These are phyloP conservation scores for Acanthaster planci DNA, from an alignment of 35 echinoderm and acorn worm genomes.

Conservation along the genomic window DNA sequence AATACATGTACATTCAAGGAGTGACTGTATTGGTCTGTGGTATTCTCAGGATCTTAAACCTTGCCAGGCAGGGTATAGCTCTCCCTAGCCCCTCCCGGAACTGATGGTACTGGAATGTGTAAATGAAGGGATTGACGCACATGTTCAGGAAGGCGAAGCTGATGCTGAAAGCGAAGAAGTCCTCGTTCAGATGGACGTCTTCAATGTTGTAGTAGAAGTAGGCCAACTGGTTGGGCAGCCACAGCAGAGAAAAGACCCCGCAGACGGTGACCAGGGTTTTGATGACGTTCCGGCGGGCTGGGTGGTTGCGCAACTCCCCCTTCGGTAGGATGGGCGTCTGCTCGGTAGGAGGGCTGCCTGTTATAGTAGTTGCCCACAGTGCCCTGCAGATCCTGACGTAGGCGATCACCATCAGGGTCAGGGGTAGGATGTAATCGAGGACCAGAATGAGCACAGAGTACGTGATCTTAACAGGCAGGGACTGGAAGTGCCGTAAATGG, in stretches of 20 bases:
- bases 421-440: slow-evolving; percentile 10
- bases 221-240: slow-evolving; percentile 47
- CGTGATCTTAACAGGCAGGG: not conserved
- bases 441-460: slow-evolving; percentile 25
- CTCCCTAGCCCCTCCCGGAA: slow-evolving; percentile 53
- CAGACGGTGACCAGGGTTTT: slow-evolving; percentile 61
- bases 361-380: not conserved
- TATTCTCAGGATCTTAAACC: not conserved
- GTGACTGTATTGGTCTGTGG: too few species aligned
- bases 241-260: slow-evolving; percentile 57
- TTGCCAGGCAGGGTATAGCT: slow-evolving; percentile 1
- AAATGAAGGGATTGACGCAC: slow-evolving; percentile 83
- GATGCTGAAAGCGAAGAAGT: slow-evolving; percentile 30
- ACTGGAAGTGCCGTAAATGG: not conserved
- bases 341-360: not conserved
- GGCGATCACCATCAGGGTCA: slow-evolving; percentile 38
- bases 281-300: slow-evolving; percentile 54
- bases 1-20: too few species aligned
- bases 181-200: not conserved
- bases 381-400: slow-evolving; percentile 38
- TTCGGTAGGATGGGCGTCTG: not conserved
- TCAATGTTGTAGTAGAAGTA: slow-evolving; percentile 28
- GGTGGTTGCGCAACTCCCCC: not conserved
- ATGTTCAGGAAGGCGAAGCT: slow-evolving; percentile 69
- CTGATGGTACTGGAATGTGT: slow-evolving; percentile 63